Evolutionary conservation across 2,113 vertebrate species (phyloP).

Genomic region (Pipra filicauda): DNA sequence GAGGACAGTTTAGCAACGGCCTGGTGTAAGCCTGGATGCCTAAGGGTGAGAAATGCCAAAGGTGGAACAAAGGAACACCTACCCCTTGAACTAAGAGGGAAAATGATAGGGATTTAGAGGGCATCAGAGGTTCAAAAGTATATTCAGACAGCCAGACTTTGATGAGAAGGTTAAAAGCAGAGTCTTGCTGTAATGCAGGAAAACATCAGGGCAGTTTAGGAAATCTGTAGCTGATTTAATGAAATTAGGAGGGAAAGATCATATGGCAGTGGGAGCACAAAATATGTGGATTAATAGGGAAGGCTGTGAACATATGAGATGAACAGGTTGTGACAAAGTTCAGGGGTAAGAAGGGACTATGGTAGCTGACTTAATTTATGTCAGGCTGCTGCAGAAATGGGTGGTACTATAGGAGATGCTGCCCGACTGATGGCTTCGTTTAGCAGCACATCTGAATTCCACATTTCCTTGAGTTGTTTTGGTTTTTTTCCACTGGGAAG

Average conservation of each 20-base stretch:
- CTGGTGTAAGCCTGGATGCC: constrained; percentile 23
- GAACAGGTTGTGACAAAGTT: background rate
- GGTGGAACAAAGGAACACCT: constrained; percentile 22
- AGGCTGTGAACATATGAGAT: background rate
- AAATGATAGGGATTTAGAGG: background rate
- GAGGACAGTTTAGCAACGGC: constrained; percentile 17
- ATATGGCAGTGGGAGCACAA: background rate
- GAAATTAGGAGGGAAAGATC: background rate
- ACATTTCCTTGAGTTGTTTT: background rate
- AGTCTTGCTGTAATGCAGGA: background rate
- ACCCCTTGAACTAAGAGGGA: background rate
- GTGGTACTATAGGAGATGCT: background rate
- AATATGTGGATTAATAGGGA: background rate
- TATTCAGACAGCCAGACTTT: background rate
- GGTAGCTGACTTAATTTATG: background rate
- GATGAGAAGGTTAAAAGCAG: constrained; percentile 14
- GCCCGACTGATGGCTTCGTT: background rate
- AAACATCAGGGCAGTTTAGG: background rate
- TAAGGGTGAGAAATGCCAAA: constrained; percentile 29
- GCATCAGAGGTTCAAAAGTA: background rate
- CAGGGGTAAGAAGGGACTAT: background rate
- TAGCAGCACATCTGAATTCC: background rate
- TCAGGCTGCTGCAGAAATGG: background rate
- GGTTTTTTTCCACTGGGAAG: background rate
- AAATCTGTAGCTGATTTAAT: background rate